Base-by-base conservation (phyloP, 2,797 vertebrate species). In the Apogon hyalosoma region DNA sequence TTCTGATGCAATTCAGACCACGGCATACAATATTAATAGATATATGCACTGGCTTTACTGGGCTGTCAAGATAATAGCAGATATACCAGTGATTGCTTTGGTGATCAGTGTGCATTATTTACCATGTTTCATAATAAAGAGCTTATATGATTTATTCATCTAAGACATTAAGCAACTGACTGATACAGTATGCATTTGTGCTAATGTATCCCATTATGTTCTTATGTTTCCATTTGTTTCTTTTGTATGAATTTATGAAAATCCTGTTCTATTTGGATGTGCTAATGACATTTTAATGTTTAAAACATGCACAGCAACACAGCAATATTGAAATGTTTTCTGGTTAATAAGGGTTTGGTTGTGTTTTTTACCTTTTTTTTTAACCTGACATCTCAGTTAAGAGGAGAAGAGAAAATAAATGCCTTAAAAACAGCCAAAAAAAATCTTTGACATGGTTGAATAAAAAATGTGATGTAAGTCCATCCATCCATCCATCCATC, bases 131-230 rank as follows among this genome's bases (percentile, higher is more conserved):
- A 86, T 81, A 77, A 77, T 69, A 46, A 9, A 36, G 33, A 36
- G 84, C 68, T 33, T 2, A 10, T 12, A 77, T 84, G 47, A 82
- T 66, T 84, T 79, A 84, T 87, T 80, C 21, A 87, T 80, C 8
- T 7, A 11, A 43, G n/a, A 56, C 67, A 73, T 63, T 38, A 62
- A 79, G 39, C 56, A 69, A 55, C 60, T 57, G 15, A 60, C 21
- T 63, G 19, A 47, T 40, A 42, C 19, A 21, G 21, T 18, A 52
- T 69, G 15, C 3, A 48, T 60, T 21, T 19, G 2, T 12, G 31
- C 1, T 10, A 13, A 48, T 6, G 69, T 10, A 31, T 33, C 28
- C 21, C 8, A 3, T 0, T 16, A 1, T 57, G 21, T 39, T 7
- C n/a, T 46, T 12, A 33, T 47, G 11, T 60, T 7, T 39, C 4